Base-by-base conservation (phyloP, 2,888 invertebrate genomes). In the Xanthorhoe spadicearia region DNA sequence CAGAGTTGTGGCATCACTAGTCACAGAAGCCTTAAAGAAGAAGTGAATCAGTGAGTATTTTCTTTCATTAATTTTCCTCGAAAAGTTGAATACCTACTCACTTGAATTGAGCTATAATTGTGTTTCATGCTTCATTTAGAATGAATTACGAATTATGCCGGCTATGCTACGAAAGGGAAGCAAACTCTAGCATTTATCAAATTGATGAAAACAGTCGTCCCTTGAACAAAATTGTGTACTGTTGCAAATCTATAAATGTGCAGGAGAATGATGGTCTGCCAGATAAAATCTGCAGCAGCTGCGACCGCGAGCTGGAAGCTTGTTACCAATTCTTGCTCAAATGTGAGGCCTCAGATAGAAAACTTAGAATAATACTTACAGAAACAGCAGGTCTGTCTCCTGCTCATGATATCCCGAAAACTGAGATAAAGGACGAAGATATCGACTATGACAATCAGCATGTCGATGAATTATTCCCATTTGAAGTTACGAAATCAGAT, bases 291-390 rank as follows among this genome's bases (percentile, higher is more conserved):
- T 92, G 92, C 68, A 55, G 55, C 2, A 52, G 23, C 9, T 91
- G 91, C 69, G 79, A 84, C 18, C 66, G 67, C 17, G 82, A 87
- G 51, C 77, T 91, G 1, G 59, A 75, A 5, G 48, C 68, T 1
- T 82, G 85, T 50, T 90, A 87, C 65, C 74, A 75, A 54, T 90
- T 91, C 74, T 68, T 88, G 17, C 61, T 81, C 1, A 86, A 84
- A 75, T 90, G 90, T 62, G 86, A 88, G 74, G 78, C 81, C 38
- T 75, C 87, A 0, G 89, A 91, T 50, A 81, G 75, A 61, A 82
- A 76, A 59, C 69, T 91, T 9, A 83, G 83, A 1, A 75, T 74
- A n/a, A 61, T 73, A 58, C 52, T 64, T 15, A 15, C 32, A 19
- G 19, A 15, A 17, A 15, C 18, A 23, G 10, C 13, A 18, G 23